phyloP scores from a whole-genome alignment of 2,888 invertebrate genomes.

The Amphiduros pacificus region DNA sequence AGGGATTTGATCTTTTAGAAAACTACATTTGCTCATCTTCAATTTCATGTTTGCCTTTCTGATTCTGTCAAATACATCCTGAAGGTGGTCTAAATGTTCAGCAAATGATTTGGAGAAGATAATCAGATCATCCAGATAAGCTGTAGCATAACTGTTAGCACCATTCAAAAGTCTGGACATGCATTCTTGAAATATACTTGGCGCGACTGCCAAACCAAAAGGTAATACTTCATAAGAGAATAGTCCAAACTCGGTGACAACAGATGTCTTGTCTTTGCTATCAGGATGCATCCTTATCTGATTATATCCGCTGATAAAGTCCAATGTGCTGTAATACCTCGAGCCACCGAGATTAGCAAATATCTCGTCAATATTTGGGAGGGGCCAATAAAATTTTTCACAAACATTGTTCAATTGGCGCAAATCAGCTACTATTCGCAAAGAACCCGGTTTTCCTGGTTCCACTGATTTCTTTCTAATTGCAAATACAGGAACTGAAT shows the following conservation, averaged over 20 bases:
- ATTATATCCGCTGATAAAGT: neutral
- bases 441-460: too few relatives aligned
- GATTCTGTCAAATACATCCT: neutral
- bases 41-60: neutral
- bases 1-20: neutral
- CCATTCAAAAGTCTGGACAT: neutral
- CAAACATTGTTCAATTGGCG: neutral
- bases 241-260: neutral
- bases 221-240: neutral
- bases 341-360: neutral
- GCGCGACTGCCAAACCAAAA: neutral
- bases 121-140: slow-evolving; percentile 6
- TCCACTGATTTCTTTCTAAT: neutral
- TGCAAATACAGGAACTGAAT: neutral
- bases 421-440: neutral
- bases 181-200: neutral
- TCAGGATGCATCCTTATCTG: neutral
- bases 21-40: neutral
- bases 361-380: neutral
- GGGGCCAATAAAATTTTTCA: neutral
- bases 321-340: neutral
- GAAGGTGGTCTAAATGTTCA: slow-evolving; percentile 1
- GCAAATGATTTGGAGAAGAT: neutral
- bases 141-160: neutral
- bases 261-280: neutral